Conservation (phyloP, 2,888 invertebrate genomes). For the Punctoribates punctum region DNA sequence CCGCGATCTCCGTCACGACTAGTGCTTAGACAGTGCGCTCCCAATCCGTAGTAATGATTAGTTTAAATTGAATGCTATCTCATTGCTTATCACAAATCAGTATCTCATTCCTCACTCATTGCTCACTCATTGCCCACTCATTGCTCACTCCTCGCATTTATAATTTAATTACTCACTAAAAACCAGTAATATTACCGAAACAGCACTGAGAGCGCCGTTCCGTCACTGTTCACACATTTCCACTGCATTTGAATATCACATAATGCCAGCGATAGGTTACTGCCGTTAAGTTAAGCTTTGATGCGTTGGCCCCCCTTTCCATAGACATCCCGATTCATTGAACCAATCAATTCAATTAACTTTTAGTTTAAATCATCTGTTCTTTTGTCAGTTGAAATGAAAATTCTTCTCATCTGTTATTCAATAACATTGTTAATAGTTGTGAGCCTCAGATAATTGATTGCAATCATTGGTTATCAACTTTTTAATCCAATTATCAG, state of each 20-base stretch:
- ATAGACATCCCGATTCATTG: background rate
- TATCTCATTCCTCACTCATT: conserved; percentile 3
- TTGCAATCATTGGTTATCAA: too few relatives aligned
- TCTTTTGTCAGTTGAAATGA: background rate
- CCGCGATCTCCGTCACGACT: background rate
- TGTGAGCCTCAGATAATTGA: too few relatives aligned
- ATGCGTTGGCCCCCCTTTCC: background rate
- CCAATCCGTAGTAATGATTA: conserved; percentile 18
- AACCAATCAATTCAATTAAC: conserved; percentile 10
- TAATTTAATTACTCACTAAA: conserved; percentile 31
- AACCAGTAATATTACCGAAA: background rate
- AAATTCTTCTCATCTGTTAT: background rate
- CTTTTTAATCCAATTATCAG: too few relatives aligned
- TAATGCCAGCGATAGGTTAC: too few relatives aligned
- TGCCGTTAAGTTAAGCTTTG: too few relatives aligned
- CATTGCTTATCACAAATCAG: conserved; percentile 3
- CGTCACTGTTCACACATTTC: background rate
- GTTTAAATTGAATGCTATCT: conserved; percentile 19
- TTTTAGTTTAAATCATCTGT: background rate
- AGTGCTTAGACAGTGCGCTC: background rate
- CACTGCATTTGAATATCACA: background rate
- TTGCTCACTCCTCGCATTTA: conserved; percentile 26
- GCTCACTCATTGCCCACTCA: too few relatives aligned
- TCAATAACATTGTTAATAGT: background rate
- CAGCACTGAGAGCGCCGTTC: background rate